These are phyloP conservation scores for Alviniconcha marisindica DNA, from an alignment of 1,140 invertebrate genomes.

Conservation along the genomic window DNA sequence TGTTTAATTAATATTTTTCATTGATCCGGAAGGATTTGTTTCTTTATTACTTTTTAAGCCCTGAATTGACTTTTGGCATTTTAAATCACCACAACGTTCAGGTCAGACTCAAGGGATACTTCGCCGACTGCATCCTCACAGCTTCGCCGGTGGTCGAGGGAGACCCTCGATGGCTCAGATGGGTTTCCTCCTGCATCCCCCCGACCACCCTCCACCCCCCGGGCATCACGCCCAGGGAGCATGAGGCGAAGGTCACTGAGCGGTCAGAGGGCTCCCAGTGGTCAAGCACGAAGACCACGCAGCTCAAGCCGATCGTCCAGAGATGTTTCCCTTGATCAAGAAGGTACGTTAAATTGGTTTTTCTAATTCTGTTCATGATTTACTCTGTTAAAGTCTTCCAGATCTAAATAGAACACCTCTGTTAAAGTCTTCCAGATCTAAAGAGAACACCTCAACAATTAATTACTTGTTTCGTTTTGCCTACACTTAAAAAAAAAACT, in stretches of 20 bases:
- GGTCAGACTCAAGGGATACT: constrained; percentile 2
- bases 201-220: not conserved
- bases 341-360: not conserved
- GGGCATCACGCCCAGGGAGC: constrained; percentile 14
- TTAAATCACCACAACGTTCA: not conserved
- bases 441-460: too few species aligned
- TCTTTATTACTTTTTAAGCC: too few species aligned
- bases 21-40: too few species aligned
- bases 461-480: too few species aligned
- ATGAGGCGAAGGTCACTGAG: constrained; percentile 13
- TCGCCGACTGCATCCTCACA: not conserved
- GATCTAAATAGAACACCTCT: too few species aligned
- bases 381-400: too few species aligned
- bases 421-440: too few species aligned
- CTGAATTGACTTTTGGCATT: not conserved
- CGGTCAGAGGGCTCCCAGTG: not conserved
- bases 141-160: not conserved
- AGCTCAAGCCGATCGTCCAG: not conserved
- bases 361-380: too few species aligned
- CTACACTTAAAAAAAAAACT: too few species aligned
- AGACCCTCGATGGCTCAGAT: not conserved
- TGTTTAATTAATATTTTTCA: too few species aligned
- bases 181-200: not conserved
- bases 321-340: not conserved
- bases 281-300: not conserved